Conservation (phyloP, 2,113 vertebrate genomes). For the Empidonax traillii region DNA sequence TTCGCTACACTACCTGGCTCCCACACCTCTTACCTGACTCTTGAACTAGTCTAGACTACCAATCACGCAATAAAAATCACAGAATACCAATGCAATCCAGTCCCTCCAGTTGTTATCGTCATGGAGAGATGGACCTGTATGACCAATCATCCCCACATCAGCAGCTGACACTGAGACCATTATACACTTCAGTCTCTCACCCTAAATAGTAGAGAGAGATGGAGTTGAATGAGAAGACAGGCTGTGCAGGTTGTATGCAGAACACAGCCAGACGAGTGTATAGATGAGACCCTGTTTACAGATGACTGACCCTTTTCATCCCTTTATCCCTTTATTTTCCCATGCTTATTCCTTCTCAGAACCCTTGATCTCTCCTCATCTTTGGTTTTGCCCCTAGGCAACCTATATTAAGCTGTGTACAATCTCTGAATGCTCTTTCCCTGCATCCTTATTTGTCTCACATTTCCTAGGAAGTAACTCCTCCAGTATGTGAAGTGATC, state of each 20-base stretch:
- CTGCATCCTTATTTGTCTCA: neutral
- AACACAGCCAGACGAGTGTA: neutral
- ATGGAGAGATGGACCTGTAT: too few relatives aligned
- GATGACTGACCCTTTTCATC: neutral
- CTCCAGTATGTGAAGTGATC: neutral
- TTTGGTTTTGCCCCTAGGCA: neutral
- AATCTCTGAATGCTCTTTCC: neutral
- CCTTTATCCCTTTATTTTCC: neutral
- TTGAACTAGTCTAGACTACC: neutral
- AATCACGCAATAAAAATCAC: neutral
- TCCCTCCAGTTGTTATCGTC: neutral
- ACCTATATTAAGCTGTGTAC: neutral
- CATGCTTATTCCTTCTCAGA: neutral
- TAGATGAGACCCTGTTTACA: neutral
- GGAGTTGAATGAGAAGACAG: neutral
- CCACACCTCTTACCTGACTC: neutral
- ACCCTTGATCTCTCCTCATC: neutral
- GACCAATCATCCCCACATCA: neutral
- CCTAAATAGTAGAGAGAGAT: neutral
- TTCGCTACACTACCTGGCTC: neutral
- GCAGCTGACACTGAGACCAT: neutral
- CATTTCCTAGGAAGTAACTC: neutral
- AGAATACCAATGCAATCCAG: neutral
- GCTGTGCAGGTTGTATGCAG: neutral
- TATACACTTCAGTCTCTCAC: neutral